phyloP scores from a whole-genome alignment of 2,888 invertebrate genomes.

The Cerastis rubricosa region DNA sequence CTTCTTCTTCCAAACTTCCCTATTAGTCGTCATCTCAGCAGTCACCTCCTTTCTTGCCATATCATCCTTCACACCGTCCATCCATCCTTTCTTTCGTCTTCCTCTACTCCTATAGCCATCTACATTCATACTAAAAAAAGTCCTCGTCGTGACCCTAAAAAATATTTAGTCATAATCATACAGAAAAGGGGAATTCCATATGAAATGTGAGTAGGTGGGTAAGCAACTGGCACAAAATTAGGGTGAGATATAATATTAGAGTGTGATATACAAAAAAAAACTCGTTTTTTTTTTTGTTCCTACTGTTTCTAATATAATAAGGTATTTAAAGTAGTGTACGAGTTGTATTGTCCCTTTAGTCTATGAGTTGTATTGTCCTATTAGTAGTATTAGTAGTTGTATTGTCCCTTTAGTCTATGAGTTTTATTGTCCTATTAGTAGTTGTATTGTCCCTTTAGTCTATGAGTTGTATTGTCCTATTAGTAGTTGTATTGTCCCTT shows the following conservation, averaged over 20 bases:
- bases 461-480: not conserved
- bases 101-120: no score
- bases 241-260: no score
- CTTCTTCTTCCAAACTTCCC: no score
- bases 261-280: no score
- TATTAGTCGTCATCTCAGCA: no score
- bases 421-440: not conserved
- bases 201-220: not conserved
- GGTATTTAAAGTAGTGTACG: no score
- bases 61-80: no score
- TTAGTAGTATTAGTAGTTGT: no score
- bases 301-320: not conserved
- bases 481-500: no score
- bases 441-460: not conserved
- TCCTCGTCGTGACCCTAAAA: not conserved
- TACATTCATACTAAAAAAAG: not conserved
- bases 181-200: not conserved
- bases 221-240: constrained; percentile 1
- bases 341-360: not conserved
- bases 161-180: not conserved
- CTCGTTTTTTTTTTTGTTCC: no score
- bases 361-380: not conserved
- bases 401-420: not conserved
- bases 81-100: no score
- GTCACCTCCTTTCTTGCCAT: no score